These are phyloP conservation scores for Parus major DNA, from an alignment of 2,113 vertebrate species.

Conservation along the genomic window DNA sequence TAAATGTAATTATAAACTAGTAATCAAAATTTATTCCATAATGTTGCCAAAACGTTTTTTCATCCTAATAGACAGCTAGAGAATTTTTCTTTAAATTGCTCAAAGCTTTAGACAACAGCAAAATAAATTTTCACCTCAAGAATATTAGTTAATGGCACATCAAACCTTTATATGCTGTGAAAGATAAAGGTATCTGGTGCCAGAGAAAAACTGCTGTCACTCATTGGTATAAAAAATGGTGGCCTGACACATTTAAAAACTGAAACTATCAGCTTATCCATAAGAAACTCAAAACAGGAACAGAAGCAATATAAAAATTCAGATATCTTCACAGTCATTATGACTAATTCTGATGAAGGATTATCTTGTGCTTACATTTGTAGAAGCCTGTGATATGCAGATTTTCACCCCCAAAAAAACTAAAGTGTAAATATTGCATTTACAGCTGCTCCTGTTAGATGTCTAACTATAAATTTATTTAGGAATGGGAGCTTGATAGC, in stretches of 20 bases:
- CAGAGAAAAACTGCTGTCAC: background rate
- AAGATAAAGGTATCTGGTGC: background rate
- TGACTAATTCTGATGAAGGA: constrained; percentile 1
- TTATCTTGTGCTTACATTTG: background rate
- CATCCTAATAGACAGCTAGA: background rate
- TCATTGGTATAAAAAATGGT: background rate
- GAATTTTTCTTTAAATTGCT: background rate
- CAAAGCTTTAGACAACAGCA: background rate
- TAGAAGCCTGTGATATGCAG: background rate
- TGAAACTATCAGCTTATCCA: background rate
- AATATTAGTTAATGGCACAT: background rate
- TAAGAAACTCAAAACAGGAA: background rate
- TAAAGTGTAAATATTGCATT: constrained; percentile 20
- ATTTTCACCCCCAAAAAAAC: background rate
- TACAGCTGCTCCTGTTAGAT: constrained; percentile 25
- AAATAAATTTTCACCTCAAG: background rate
- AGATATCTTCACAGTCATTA: background rate
- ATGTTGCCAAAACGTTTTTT: background rate
- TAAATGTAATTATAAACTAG: background rate
- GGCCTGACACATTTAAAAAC: background rate
- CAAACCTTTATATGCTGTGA: rapidly evolving
- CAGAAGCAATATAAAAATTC: background rate
- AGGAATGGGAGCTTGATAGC: background rate
- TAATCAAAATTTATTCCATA: background rate
- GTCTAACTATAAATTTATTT: constrained; percentile 1